Evolutionary conservation across 2,888 invertebrate species (phyloP), one percentile per base, ranked within the genome.

Genomic region (Andrena marginata): DNA sequence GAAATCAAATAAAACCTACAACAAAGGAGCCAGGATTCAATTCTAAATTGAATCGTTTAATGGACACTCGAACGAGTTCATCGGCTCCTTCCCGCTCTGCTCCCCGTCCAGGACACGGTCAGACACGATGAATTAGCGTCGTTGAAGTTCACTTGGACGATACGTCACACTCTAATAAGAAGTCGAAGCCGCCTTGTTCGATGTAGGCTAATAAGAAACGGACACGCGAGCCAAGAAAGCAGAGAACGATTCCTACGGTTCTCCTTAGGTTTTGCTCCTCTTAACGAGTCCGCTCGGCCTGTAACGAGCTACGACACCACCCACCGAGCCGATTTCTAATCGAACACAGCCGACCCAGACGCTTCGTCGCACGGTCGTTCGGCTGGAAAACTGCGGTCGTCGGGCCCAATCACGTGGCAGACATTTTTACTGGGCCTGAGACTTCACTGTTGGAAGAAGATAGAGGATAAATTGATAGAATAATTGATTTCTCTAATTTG

Each of bases 161-260:
- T 79, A 85, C 84, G 87, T 87, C 85, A 87, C 87, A 87, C 84
- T 87, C 87, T 87, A 87, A 84, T 87, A 87, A 87, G 68, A 87
- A 85, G 85, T 76, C 84, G 84, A 72, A 77, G 75, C 59, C 64
- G 75, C 69, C 8, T 26, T 56, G 42, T 62, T 78, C 77, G 77
- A 73, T 74, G 75, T 75, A 84, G 80, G 80, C 80, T 87, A 86
- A 88, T 85, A 87, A 81, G 85, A 78, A 65, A 69, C 56, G 70
- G 29, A 79, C 88, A 87, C 84, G 85, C 87, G 81, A 85, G 72
- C 67, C 70, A 80, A 64, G 85, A 86, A 82, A 88, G 80, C 74
- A 56, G 13, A 56, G 13, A 16, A 33, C 23, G n/a, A 20, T 59
- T 26, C 31, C n/a, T 35, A 1, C 10, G 33, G 49, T 54, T 26